Evolutionary conservation across 37 sponge, comb jelly and placozoan species (phyloP), one percentile per base, ranked within the genome.

Genomic region (Oopsacas minuta): DNA sequence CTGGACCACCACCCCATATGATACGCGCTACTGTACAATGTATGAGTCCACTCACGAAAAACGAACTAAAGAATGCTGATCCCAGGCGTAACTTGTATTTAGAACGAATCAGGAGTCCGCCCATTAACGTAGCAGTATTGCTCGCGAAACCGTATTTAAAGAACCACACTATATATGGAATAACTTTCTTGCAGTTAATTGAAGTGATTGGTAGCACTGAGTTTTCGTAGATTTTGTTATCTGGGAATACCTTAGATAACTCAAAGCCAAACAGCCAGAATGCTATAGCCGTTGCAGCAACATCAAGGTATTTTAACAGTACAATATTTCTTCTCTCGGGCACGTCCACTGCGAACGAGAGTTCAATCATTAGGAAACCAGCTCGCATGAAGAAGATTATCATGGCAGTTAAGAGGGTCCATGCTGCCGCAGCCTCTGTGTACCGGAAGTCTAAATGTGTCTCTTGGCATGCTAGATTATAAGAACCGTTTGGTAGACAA

Each of bases 371-470:
- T 91, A 95, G 89, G 36, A 95, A 95, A 0, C 95, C 95, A 36
- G 95, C 93, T 95, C 92, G 93, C 95, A 95, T 95, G 84, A 95
- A 95, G 88, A 95, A 95, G 0, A 95, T 90, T 32, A 95, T 82
- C 25, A 95, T 92, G 52, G 96, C 91, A 7, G 86, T 83, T 35
- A 90, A 85, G 37, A 95, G 88, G 36, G 92, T 93, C 91, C 88
- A 92, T 0, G 90, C 87, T 5, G 93, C 90, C 52, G 91, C 90
- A 39, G 90, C 51, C 38, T 91, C 91, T 0, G 88, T 88, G 88
- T 95, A 95, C 1, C 75, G 75, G 28, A 32, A 61, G 75, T 61
- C 22, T 3, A 25, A n/a, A 61, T 61, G 75, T 34, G 30, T 5
- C 7, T 61, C 22, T 34, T 61, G 17, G 22, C 75, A 61, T 32